Evolutionary conservation across 1,140 invertebrate species (phyloP), one percentile per base, ranked within the genome.

Genomic region (Scaptomyza montana): DNA sequence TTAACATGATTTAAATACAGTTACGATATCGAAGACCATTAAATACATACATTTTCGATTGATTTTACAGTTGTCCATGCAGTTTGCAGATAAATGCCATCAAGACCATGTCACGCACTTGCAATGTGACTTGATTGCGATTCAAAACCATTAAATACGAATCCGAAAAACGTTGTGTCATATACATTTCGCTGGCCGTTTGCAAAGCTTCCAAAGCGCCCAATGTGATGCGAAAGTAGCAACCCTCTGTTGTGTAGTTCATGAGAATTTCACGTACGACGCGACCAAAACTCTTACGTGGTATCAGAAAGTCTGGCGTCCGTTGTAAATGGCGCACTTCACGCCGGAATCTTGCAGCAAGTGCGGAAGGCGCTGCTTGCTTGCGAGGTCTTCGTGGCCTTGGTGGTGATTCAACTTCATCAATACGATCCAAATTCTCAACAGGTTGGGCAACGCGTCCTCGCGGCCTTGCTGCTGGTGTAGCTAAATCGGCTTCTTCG

Each of bases 151-250:
- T 93, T 80, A 95, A 74, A 79, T 95, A 93, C 39, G 95, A 93
- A 89, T 97, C 96, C 90, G 96, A 94, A 86, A 97, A 96, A 13
- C 96, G 93, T 79, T 96, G 94, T 28, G 95, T 94, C 5, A 97
- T 68, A 84, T 96, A 97, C 72, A 95, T 94, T 92, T 97, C 96
- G 49, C 93, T 92, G 9, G 96, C 94, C 92, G 96, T 95, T 92
- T 96, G 94, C 25, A 94, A 50, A 6, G 93, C 93, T 75, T 93
- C 80, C 6, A 94, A 55, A 3, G 95, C 95, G 9, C 81, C 62
- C 16, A 85, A 78, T 80, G 95, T 94, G 74, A 96, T 94, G 62
- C 92, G 93, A 25, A 16, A 36, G 4, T 3, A 10, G 36, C 1
- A 2, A 0, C 25, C 25, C 6, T 4, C 9, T 3, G n/a, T 51